A percentile compares a stretch with the other conserved stretches of the same genome.
Conservation (phyloP, 2,797 vertebrate species). For the Falco berigora region DNA sequence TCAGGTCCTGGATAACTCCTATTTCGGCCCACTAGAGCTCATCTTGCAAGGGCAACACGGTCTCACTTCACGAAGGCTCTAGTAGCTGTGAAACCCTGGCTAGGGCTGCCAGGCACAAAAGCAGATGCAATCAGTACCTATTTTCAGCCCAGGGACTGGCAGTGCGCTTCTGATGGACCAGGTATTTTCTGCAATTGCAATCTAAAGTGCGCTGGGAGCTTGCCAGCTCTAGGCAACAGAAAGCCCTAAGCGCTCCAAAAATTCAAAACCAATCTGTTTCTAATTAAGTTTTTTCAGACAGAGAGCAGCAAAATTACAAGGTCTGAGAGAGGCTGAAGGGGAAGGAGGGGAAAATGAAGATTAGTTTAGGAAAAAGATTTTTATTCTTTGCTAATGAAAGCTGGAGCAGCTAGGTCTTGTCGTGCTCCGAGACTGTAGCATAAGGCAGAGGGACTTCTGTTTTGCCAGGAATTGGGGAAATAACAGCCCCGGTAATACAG, state of each 20-base stretch:
- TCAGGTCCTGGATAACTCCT: rapidly evolving
- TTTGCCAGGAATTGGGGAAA: background rate
- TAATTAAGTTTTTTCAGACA: background rate
- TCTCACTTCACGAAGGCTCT: background rate
- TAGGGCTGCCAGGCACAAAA: background rate
- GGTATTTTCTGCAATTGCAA: background rate
- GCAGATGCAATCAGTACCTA: background rate
- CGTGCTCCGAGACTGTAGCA: background rate
- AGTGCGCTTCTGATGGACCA: background rate
- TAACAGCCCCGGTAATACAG: background rate
- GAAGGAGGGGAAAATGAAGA: background rate
- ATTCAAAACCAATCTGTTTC: background rate
- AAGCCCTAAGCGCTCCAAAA: background rate
- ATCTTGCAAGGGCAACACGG: background rate
- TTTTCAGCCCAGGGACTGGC: background rate
- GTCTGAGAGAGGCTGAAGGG: background rate
- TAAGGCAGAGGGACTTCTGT: background rate
- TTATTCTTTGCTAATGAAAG: background rate
- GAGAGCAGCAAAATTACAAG: background rate
- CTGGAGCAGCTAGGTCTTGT: background rate
- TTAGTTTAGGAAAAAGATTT: background rate
- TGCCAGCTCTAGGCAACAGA: background rate
- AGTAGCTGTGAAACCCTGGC: background rate
- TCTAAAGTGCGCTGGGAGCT: background rate
- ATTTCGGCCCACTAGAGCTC: background rate